Base-by-base conservation (phyloP, 2,113 vertebrate genomes). In the Nerophis lumbriciformis region DNA sequence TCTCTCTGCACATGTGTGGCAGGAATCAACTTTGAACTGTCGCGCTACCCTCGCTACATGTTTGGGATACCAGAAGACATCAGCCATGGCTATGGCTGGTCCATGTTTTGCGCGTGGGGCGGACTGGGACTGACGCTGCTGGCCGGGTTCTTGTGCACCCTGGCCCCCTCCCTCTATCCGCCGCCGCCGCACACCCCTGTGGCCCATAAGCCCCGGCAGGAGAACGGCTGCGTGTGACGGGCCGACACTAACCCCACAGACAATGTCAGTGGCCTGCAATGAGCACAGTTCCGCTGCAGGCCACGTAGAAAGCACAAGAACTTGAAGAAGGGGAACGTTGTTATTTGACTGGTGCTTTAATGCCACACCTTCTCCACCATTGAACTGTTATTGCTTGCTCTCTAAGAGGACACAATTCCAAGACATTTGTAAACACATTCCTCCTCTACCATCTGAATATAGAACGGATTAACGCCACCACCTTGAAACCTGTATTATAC, bases 51-150 rank as follows among this genome's bases (percentile, higher is more conserved):
- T 2, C 95, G 95, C 75, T 94, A 95, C 90, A 90, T 99, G 89
- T 99, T 96, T 0, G 93, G 95, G 76, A 94, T 99, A 55, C 97
- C 97, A 0, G 96, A 98, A 48, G 97, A 99, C 90, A 95, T 99
- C 92, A 93, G 95, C 79, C 97, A 99, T 1, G 97, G 97, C 71
- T 99, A 99, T 6, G 96, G 97, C 81, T 99, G 97, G 97, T 98
- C 97, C 72, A 99, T 99, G 97, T 99, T 98, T 82, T 98, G 95
- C 72, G 97, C 97, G 0, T 99, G 97, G 97, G 96, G 95, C 0
- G 97, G 97, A 77, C 92, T 99, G 83, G 97, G 97, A 72, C 94
- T 98, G 74, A 97, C 97, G 0, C 89, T 99, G 45, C 93, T 99
- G 87, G 95, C 97, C 64, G 97, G 97, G 54, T 99, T 99, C 88